Evolutionary conservation across 1,140 invertebrate genomes (phyloP), one percentile per base, ranked within the genome.

Genomic region (Cydia amplana): DNA sequence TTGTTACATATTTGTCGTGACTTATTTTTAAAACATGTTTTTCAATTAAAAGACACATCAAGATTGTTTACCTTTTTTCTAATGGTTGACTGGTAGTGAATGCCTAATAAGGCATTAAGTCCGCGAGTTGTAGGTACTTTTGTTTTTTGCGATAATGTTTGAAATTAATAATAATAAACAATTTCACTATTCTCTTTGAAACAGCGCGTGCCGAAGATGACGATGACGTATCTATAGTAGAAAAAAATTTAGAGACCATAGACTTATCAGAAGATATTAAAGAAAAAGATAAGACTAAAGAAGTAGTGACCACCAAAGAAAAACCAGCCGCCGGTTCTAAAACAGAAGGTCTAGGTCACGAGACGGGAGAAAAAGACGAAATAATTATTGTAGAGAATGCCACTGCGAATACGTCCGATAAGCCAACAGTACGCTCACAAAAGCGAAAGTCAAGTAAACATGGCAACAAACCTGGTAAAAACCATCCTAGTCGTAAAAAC

Each of bases 181-280:
- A n/a, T n/a, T n/a, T n/a, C n/a, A n/a, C n/a, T 51, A 7, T 55
- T 18, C 2, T 23, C n/a, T 60, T 10, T 12, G 10, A 2, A 2
- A 60, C 55, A 60, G 55, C 1, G 4, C 55, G 20, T 18, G 20
- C 7, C 20, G 55, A 60, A 20, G 55, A 60, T 23, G 55, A 23
- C 20, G 55, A 55, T 16, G 51, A 60, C 10, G 7, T 60, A 60
- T 20, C 55, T 60, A 60, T 60, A 60, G 20, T 60, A 23, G 55
- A 60, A 60, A 23, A 60, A 60, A 60, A 1, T 60, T 23, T 60
- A 60, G 55, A 12, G 7, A 23, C 10, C 6, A 60, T 60, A 20
- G 55, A 60, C 55, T 60, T 60, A n/a, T 60, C 55, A 60, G 55
- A 60, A 10, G 51, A 55, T 55, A 55, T 14, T 55, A n/a, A 4